A percentile compares a stretch with the other conserved stretches of the same genome.
Evolutionary conservation across 2,797 vertebrate species (phyloP).

Genomic region (Gephyroberyx darwinii): DNA sequence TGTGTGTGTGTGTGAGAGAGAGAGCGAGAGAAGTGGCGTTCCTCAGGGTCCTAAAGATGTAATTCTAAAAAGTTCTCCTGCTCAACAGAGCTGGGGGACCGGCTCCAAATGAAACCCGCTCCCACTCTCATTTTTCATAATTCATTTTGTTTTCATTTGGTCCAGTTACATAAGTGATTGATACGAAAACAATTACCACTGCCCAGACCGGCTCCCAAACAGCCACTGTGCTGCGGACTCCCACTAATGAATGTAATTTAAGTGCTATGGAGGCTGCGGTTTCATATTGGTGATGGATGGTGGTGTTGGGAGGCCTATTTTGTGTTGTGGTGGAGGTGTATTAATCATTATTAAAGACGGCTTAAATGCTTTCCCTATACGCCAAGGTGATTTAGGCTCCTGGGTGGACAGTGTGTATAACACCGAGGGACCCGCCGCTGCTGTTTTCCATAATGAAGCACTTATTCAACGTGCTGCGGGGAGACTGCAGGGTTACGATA

Average conservation of each 20-base stretch:
- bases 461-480: slow-evolving; percentile 69
- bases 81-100: slow-evolving; percentile 10
- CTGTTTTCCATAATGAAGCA: slow-evolving; percentile 72
- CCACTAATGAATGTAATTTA: slow-evolving; percentile 71
- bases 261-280: slow-evolving; percentile 59
- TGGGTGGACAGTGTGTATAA: slow-evolving; percentile 62
- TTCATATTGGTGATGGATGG: slow-evolving; percentile 76
- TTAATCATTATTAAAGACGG: slow-evolving; percentile 79
- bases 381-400: slow-evolving; percentile 71
- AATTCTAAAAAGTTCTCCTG: slow-evolving; percentile 2
- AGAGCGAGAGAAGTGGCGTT: too few relatives aligned
- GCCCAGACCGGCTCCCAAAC: slow-evolving; percentile 41
- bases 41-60: too few relatives aligned
- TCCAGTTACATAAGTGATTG: slow-evolving; percentile 54
- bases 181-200: slow-evolving; percentile 56
- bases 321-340: slow-evolving; percentile 60
- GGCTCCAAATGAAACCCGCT: slow-evolving; percentile 37
- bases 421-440: slow-evolving; percentile 60
- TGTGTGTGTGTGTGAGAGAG: neutral
- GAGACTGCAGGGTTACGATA: slow-evolving; percentile 65
- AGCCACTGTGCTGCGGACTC: slow-evolving; percentile 29
- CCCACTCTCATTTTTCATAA: slow-evolving; percentile 51
- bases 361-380: slow-evolving; percentile 70
- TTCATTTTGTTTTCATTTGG: slow-evolving; percentile 64
- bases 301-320: slow-evolving; percentile 58